These are phyloP conservation scores for Crepidodera aurea DNA, from an alignment of 2,888 invertebrate species.

Conservation along the genomic window DNA sequence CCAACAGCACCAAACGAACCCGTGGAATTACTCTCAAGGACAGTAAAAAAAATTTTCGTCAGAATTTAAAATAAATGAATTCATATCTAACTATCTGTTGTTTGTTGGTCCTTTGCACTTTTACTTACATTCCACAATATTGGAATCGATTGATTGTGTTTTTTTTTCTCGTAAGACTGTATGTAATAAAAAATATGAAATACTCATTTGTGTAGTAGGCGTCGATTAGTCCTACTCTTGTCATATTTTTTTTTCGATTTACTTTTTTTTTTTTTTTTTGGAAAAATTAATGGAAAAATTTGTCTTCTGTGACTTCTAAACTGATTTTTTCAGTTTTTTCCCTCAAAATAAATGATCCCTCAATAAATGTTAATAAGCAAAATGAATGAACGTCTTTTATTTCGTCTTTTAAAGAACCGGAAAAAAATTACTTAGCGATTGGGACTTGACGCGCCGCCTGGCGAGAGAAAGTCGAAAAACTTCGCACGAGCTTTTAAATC, in stretches of 20 bases:
- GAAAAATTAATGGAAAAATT: constrained; percentile 19
- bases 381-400: too few species aligned
- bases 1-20: constrained; percentile 56
- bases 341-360: constrained; percentile 31
- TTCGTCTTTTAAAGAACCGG: too few species aligned
- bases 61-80: neutral
- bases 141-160: constrained; percentile 38
- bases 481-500: too few species aligned
- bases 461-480: too few species aligned
- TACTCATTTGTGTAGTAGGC: constrained; percentile 51
- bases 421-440: too few species aligned
- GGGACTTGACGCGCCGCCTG: too few species aligned
- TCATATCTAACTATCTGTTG: constrained; percentile 23
- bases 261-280: constrained; percentile 34
- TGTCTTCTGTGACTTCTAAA: constrained; percentile 32
- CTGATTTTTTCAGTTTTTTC: constrained; percentile 23
- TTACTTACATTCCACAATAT: constrained; percentile 41
- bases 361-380: constrained; percentile 42
- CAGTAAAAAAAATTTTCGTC: constrained; percentile 34
- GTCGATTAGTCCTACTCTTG: constrained; percentile 44
- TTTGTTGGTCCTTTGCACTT: constrained; percentile 47
- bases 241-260: constrained; percentile 40
- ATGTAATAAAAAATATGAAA: constrained; percentile 48
- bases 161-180: constrained; percentile 50
- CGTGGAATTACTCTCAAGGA: constrained; percentile 55